Evolutionary conservation across 2,113 vertebrate species (phyloP).

Genomic region (Acrocephalus kingi): DNA sequence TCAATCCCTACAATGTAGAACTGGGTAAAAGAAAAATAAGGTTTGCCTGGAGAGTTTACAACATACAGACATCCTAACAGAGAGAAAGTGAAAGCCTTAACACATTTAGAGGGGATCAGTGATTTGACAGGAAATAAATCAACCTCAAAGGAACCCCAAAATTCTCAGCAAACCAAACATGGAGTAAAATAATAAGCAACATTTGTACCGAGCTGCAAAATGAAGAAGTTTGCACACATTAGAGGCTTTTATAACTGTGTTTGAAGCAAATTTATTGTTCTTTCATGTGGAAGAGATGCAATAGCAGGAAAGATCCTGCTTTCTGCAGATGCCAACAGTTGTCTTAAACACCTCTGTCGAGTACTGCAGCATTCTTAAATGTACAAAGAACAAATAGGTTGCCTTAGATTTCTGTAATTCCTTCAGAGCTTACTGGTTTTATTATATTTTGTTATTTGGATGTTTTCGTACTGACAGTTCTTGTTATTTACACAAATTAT

Average conservation of each 20-base stretch:
- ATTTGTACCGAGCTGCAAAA: not conserved
- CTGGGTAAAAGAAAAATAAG: not conserved
- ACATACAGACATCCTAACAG: not conserved
- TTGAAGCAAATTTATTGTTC: not conserved
- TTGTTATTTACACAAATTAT: not conserved
- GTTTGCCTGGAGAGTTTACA: not conserved
- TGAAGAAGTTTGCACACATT: not conserved
- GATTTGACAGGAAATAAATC: not conserved
- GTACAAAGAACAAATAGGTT: not conserved
- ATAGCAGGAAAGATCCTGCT: not conserved
- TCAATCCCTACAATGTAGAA: not conserved
- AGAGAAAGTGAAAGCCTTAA: not conserved
- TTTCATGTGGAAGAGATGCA: not conserved
- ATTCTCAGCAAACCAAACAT: not conserved
- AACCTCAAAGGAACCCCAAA: not conserved
- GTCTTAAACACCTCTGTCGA: not conserved
- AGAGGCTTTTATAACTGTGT: not conserved
- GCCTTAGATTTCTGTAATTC: not conserved
- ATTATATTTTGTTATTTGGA: not conserved
- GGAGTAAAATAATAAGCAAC: not conserved
- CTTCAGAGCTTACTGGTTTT: not conserved
- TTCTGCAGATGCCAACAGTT: not conserved
- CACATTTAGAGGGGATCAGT: not conserved
- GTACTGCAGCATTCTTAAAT: not conserved
- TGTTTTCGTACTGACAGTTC: not conserved